Evolutionary conservation across 2,888 invertebrate species (phyloP).

Genomic region (Ametastegia equiseti): DNA sequence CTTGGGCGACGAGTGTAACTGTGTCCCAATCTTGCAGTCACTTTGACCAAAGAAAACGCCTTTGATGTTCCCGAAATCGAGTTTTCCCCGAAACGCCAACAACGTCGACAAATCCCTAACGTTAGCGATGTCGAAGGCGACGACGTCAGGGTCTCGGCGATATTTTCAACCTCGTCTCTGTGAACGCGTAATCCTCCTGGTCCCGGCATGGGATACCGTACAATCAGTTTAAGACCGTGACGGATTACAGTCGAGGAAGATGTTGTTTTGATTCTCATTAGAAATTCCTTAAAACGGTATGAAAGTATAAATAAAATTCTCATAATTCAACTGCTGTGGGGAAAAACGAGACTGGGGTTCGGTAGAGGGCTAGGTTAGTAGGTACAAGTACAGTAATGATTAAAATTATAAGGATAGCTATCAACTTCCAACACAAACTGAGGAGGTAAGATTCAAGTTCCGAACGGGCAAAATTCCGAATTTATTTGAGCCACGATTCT

Average conservation of each 20-base stretch:
- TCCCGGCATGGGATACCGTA: background rate
- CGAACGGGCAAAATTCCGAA: too few relatives aligned
- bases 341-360: too few relatives aligned
- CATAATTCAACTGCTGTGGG: background rate
- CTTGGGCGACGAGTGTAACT: constrained; percentile 2
- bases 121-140: background rate
- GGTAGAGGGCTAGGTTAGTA: too few relatives aligned
- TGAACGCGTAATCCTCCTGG: constrained; percentile 28
- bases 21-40: constrained; percentile 41
- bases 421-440: too few relatives aligned
- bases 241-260: background rate
- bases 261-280: constrained; percentile 5
- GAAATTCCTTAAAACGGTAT: constrained; percentile 1
- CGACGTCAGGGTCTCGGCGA: constrained; percentile 4
- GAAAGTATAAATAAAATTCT: background rate
- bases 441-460: too few relatives aligned
- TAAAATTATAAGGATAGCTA: too few relatives aligned
- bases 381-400: too few relatives aligned
- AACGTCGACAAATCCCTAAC: constrained; percentile 22
- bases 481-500: too few relatives aligned
- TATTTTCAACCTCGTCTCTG: constrained; percentile 10
- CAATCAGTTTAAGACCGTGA: constrained; percentile 5
- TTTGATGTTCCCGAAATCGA: constrained; percentile 61
- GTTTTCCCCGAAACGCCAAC: constrained; percentile 51
- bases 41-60: constrained; percentile 49